These are phyloP conservation scores for Campopleginae sp. DNA, from an alignment of 2,888 invertebrate species.

Conservation along the genomic window DNA sequence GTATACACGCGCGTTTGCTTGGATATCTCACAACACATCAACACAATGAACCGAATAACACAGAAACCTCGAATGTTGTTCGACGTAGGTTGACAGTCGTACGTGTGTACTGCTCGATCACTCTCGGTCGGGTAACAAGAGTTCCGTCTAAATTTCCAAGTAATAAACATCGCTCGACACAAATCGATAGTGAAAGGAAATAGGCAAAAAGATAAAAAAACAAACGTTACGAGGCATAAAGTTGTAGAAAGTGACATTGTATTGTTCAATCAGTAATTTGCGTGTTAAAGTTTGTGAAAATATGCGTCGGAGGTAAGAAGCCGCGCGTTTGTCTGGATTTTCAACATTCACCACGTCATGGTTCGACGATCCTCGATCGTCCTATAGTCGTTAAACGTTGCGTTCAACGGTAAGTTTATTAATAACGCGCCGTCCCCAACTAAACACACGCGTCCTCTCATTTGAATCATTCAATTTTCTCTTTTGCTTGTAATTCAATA, in stretches of 20 bases:
- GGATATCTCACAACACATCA: neutral
- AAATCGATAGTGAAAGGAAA: conserved; percentile 19
- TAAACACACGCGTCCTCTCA: conserved; percentile 1
- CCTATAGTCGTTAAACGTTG: conserved; percentile 50
- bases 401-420: conserved; percentile 21
- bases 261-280: neutral
- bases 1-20: neutral
- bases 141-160: conserved; percentile 10
- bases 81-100: conserved; percentile 8
- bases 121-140: conserved; percentile 15
- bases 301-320: conserved; percentile 6
- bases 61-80: conserved; percentile 7
- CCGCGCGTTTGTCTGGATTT: conserved; percentile 6
- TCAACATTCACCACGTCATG: conserved; percentile 61
- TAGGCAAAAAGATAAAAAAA: neutral
- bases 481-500: neutral
- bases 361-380: conserved; percentile 50
- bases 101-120: conserved; percentile 2
- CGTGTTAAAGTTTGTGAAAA: conserved; percentile 6
- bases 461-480: neutral
- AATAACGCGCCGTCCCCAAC: conserved; percentile 18
- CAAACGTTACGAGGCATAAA: neutral
- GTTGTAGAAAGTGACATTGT: neutral
- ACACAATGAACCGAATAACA: conserved; percentile 9
- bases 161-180: conserved; percentile 15